These are phyloP conservation scores for Tachycineta bicolor DNA, from an alignment of 2,113 vertebrate genomes.

Conservation along the genomic window DNA sequence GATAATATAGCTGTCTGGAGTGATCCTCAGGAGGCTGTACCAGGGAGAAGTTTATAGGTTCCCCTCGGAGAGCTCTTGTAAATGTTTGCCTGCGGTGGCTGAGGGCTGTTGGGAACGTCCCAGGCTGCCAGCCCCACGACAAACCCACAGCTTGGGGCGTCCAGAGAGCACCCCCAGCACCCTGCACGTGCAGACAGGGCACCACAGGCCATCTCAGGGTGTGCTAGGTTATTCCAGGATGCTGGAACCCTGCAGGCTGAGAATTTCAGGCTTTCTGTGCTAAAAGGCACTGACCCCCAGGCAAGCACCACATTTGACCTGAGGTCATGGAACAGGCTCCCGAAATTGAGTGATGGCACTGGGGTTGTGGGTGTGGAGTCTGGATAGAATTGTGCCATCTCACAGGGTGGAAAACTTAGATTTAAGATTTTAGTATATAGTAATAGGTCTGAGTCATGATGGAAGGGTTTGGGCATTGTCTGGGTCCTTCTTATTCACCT, in stretches of 20 bases:
- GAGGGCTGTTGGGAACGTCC: neutral
- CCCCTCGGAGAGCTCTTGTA: slow-evolving; percentile 48
- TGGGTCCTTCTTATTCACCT: no score
- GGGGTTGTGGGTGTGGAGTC: no score
- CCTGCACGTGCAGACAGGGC: neutral
- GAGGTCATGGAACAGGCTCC: no score
- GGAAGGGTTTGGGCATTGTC: no score
- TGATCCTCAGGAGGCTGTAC: slow-evolving; percentile 13
- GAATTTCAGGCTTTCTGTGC: neutral
- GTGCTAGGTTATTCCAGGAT: neutral
- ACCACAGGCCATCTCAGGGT: neutral
- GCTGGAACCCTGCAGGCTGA: neutral
- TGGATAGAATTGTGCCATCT: no score
- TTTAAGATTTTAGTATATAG: no score
- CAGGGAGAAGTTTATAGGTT: slow-evolving; percentile 44
- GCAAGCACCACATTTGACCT: neutral
- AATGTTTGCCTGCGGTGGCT: slow-evolving; percentile 37
- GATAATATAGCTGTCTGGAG: slow-evolving; percentile 68
- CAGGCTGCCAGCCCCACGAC: neutral
- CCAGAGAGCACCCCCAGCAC: accelerated
- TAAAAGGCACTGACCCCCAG: neutral
- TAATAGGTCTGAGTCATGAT: no score
- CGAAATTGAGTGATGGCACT: no score
- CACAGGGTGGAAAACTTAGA: no score
- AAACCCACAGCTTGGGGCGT: accelerated